Base-by-base conservation (phyloP, 1,140 invertebrate species). In the Drosophila kikkawai region DNA sequence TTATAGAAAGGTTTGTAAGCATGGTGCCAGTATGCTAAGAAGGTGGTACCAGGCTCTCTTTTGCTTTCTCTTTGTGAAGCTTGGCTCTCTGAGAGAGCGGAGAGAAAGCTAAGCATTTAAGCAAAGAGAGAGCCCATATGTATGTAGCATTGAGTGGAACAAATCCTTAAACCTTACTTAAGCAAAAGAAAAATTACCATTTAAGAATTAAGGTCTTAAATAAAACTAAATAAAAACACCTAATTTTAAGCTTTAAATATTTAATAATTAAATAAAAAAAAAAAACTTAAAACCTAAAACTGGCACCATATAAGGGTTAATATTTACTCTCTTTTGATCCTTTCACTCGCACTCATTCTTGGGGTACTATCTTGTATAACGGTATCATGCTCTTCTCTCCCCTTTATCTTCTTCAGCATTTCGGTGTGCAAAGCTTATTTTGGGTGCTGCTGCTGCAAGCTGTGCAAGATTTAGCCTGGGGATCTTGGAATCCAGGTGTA, bases 401-500 rank as follows among this genome's bases (percentile, higher is more conserved):
- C n/a, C 29, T 7, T 12, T 9, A 11, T n/a, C 15, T 17, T 51
- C n/a, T 17, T 51, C 50, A 34, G 48, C 48, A 51, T 13, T 13
- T 51, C 32, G 36, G 59, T 64, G 34, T 37, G 53, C 53, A 36
- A 69, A 69, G 61, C 66, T 51, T 41, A 7, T 42, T 41, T 42
- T 42, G 29, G 19, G 66, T 68, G 65, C 58, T 50, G 37, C 45
- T 47, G 58, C 47, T 65, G 37, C 59, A 64, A 69, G 47, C 59
- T 69, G 61, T 70, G 61, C 61, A 66, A 47, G 61, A 56, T 56
- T 64, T 63, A 63, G 59, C 59, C 59, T 63, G 32, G 45, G n/a
- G n/a, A n/a, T n/a, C 32, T 22, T 61, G 11, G 7, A 9, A 22
- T 63, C 59, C 60, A 55, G 60, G 60, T 55, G 64, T 67, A 67